Evolutionary conservation across 2,797 vertebrate species (phyloP), one percentile per base, ranked within the genome.

Genomic region (Platyrinchus mystaceus): DNA sequence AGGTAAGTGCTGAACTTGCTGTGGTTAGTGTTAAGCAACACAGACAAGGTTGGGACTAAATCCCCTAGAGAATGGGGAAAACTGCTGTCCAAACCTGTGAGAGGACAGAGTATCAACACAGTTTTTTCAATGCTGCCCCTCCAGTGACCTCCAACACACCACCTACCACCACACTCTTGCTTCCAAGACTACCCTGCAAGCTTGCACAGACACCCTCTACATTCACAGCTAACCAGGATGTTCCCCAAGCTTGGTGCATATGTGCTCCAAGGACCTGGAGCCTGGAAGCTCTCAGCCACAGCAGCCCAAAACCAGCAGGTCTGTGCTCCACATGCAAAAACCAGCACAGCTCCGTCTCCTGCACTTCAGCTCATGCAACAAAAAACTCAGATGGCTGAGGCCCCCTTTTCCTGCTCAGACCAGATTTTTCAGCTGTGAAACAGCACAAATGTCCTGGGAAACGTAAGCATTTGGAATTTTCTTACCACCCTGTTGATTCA

Each of bases 381-480:
- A 93, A 88, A 66, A 84, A 3, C 37, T 90, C 22, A 0, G 21
- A 46, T 58, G 46, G 70, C 13, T 81, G 46, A 85, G 71, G 36
- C 30, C 27, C 50, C 67, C 43, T 77, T 53, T 87, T 53, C 68
- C 91, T 93, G 87, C 75, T 69, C 50, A 58, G 41, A 68, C 62
- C 62, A 77, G 49, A 75, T 41, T 94, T 91, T 94, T 94, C 46
- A 34, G 49, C 85, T 78, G 30, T 77, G 69, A 94, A 94, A 60
- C 27, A 81, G 41, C 74, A 59, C 14, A 8, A 52, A 53, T 20
- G 24, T 66, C 90, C 88, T 36, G 66, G 47, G 80, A 93, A 94
- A 88, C 12, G 58, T 93, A 92, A 78, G 84, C 66, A 26, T 1
- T 43, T 9, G 64, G 79, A 56, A 64, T 64, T 89, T 93, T 78